A percentile compares a stretch with the other conserved stretches of the same genome.
phyloP scores from a whole-genome alignment of 2,888 invertebrate species.

The Osmoderma eremita region DNA sequence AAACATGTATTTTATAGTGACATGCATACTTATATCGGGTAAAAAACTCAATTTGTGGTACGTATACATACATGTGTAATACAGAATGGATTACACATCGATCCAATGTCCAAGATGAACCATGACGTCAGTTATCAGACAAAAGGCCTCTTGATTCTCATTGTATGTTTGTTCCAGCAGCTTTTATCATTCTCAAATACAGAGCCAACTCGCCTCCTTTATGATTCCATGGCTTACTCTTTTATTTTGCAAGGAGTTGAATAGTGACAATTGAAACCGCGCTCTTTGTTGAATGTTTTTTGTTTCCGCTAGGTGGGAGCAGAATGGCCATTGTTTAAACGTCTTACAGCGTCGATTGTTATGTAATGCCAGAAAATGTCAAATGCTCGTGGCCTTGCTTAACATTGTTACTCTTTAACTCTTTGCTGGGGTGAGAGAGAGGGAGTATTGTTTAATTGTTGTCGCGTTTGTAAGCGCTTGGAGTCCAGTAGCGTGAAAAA shows the following conservation, averaged over 20 bases:
- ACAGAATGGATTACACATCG: slow-evolving; percentile 54
- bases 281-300: slow-evolving; percentile 60
- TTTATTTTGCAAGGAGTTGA: slow-evolving; percentile 60
- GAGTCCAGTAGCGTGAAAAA: slow-evolving; percentile 29
- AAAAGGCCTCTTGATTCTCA: slow-evolving; percentile 61
- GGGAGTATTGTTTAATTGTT: slow-evolving; percentile 44
- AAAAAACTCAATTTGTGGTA: slow-evolving; percentile 17
- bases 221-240: slow-evolving; percentile 59
- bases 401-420: slow-evolving; percentile 48
- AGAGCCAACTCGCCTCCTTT: slow-evolving; percentile 56
- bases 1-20: no score
- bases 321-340: slow-evolving; percentile 61
- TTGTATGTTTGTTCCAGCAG: slow-evolving; percentile 61
- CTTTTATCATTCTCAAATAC: slow-evolving; percentile 62
- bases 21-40: no score
- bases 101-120: slow-evolving; percentile 55
- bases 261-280: slow-evolving; percentile 62
- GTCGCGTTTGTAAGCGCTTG: slow-evolving; percentile 42
- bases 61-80: slow-evolving; percentile 39
- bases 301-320: slow-evolving; percentile 60
- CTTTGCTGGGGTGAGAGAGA: slow-evolving; percentile 33
- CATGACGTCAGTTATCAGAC: slow-evolving; percentile 59
- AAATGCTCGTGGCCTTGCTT: slow-evolving; percentile 55
- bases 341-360: slow-evolving; percentile 60
- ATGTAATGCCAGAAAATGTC: slow-evolving; percentile 59